A percentile compares a stretch with the other conserved stretches of the same genome.
phyloP scores from a whole-genome alignment of 2,888 invertebrate genomes.

The Cancer borealis region DNA sequence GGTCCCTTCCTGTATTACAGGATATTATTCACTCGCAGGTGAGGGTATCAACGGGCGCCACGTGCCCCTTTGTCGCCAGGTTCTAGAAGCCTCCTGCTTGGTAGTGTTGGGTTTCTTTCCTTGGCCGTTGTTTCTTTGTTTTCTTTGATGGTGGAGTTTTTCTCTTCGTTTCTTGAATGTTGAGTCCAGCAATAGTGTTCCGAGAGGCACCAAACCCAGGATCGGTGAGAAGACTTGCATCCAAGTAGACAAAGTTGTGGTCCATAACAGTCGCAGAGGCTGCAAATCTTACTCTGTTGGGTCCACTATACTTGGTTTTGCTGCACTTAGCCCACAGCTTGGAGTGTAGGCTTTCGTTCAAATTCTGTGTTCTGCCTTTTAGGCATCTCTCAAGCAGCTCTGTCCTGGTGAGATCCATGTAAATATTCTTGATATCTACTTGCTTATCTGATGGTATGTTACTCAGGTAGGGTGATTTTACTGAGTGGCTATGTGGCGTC shows the following conservation, averaged over 20 bases:
- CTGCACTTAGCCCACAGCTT: conserved; percentile 39
- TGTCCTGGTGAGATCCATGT: neutral
- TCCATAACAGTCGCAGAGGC: conserved; percentile 23
- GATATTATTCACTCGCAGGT: too few species aligned
- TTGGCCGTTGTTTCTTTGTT: neutral
- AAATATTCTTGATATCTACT: neutral
- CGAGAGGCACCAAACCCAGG: conserved; percentile 28
- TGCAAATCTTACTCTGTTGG: neutral
- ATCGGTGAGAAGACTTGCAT: neutral
- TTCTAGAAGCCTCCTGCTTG: too few species aligned
- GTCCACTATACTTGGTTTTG: conserved; percentile 39
- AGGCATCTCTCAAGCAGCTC: conserved; percentile 48
- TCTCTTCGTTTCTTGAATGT: too few species aligned
- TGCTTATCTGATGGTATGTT: neutral
- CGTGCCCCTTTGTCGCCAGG: too few species aligned
- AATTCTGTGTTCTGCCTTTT: conserved; percentile 13
- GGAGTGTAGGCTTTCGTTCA: conserved; percentile 21
- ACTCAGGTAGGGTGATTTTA: neutral
- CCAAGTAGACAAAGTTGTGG: conserved; percentile 47
- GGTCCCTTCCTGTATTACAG: neutral
- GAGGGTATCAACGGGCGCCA: too few species aligned
- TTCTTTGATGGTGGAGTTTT: too few species aligned
- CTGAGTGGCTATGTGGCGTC: neutral
- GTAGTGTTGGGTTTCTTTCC: neutral
- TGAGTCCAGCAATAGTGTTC: neutral